Conservation (phyloP, 2,113 vertebrate species). For the Sylvilagus bachmani region DNA sequence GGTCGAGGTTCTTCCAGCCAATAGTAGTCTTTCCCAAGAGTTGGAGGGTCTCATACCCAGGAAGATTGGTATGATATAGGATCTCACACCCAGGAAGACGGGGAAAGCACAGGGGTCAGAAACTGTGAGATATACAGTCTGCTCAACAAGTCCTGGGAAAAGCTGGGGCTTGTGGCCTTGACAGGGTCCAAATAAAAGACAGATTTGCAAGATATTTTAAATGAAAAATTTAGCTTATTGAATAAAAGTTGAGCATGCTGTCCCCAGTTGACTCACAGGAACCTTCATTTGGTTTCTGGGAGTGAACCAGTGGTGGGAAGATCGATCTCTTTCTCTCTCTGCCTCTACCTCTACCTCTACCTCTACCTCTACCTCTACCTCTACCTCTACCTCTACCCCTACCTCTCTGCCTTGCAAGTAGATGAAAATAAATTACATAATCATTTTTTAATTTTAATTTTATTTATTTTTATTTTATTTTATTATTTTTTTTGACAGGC, state of each 20-base stretch:
- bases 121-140: not conserved
- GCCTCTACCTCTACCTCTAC: no score
- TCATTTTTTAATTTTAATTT: no score
- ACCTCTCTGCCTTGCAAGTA: no score
- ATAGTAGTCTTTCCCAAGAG: not conserved
- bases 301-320: no score
- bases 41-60: not conserved
- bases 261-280: not conserved
- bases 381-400: no score
- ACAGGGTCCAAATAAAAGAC: rapidly evolving
- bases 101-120: no score
- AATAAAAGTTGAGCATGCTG: not conserved
- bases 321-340: no score
- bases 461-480: no score
- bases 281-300: not conserved
- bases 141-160: not conserved
- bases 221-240: not conserved
- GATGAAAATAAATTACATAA: no score
- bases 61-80: not conserved
- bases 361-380: no score
- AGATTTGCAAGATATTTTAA: not conserved
- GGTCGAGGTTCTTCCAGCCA: not conserved
- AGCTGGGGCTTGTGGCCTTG: no score
- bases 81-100: not conserved
- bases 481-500: no score